Evolutionary conservation across 1,140 invertebrate species (phyloP).

Genomic region (Grapholita molesta): DNA sequence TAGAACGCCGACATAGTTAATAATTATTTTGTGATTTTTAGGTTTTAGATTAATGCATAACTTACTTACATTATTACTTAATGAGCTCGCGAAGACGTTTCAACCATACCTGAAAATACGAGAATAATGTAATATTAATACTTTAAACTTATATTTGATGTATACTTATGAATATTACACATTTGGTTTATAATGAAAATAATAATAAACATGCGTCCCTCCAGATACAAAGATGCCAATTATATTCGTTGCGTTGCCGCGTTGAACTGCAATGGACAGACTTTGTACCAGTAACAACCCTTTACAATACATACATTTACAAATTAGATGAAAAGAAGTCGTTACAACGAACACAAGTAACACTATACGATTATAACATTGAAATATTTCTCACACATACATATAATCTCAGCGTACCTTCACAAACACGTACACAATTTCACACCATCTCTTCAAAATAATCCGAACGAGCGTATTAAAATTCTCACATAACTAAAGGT

Average conservation of each 20-base stretch:
- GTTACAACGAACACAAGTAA: background rate
- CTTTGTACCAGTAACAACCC: too few species aligned
- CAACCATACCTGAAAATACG: background rate
- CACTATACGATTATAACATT: background rate
- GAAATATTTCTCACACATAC: background rate
- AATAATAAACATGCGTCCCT: too few species aligned
- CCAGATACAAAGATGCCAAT: too few species aligned
- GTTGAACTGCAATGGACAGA: too few species aligned
- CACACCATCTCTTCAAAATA: background rate
- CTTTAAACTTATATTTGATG: too few species aligned
- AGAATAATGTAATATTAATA: background rate
- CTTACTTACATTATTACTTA: background rate
- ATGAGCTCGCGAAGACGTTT: background rate
- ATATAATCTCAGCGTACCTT: background rate
- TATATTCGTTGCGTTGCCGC: too few species aligned
- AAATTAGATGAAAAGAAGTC: background rate
- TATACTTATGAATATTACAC: too few species aligned
- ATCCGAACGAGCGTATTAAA: background rate
- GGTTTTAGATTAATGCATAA: background rate
- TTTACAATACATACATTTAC: too few species aligned
- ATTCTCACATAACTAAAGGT: background rate
- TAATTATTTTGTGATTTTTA: background rate
- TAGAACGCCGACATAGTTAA: constrained; percentile 18
- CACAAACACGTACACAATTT: constrained; percentile 1
- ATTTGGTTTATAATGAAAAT: too few species aligned